phyloP scores from a whole-genome alignment of 2,113 vertebrate species.

The Hypomesus transpacificus region DNA sequence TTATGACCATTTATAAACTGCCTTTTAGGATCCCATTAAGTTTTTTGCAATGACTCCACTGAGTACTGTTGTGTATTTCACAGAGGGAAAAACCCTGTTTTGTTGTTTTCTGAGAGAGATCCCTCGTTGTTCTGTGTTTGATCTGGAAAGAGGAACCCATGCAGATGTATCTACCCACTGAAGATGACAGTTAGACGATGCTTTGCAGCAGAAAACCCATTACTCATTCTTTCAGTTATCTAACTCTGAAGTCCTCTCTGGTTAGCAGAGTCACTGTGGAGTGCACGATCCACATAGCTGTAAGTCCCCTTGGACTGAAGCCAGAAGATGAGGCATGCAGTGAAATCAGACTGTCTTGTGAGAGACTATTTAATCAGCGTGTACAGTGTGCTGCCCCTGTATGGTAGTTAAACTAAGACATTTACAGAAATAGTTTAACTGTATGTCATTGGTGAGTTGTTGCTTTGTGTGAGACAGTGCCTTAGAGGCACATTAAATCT shows the following conservation, averaged over 20 bases:
- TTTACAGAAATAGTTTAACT: conserved; percentile 21
- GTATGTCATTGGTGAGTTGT: conserved; percentile 13
- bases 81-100: conserved; percentile 30
- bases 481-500: conserved; percentile 37
- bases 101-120: background rate
- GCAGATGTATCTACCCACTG: background rate
- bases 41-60: background rate
- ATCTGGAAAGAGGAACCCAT: background rate
- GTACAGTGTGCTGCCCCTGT: background rate
- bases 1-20: conserved; percentile 40
- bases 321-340: background rate
- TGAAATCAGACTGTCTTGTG: background rate
- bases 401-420: background rate
- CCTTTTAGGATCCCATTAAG: conserved; percentile 7
- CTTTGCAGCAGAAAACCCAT: too few relatives aligned
- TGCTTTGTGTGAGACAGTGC: conserved; percentile 35
- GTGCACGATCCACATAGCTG: background rate
- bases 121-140: background rate
- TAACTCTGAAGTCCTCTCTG: too few relatives aligned
- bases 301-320: background rate
- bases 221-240: too few relatives aligned
- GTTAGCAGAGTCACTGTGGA: background rate
- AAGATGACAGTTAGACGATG: background rate
- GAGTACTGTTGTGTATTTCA: conserved; percentile 19
- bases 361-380: background rate